Evolutionary conservation across 2,797 vertebrate species (phyloP), one percentile per base, ranked within the genome.

Genomic region (Phoeniculus purpureus): DNA sequence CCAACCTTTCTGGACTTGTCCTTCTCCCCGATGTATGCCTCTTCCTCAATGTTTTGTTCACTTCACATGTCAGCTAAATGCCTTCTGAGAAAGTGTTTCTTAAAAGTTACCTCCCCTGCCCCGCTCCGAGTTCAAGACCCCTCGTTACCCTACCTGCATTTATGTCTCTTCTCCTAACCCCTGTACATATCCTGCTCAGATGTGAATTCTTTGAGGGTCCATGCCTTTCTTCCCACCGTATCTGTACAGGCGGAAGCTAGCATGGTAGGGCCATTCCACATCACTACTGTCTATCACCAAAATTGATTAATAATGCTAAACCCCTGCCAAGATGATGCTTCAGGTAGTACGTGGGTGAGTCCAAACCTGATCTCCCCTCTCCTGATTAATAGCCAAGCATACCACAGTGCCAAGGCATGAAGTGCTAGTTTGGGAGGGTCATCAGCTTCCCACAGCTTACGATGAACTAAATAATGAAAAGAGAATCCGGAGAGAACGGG

Each of bases 241-340:
- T 22, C 23, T 37, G 5, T 23, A 27, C 2, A 58, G 31, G 25
- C 2, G 54, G 34, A 32, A 43, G 4, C 7, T 48, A 48, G 37
- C 22, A 55, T 3, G 25, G 9, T 31, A 10, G 23, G 19, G 20
- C 54, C 48, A 51, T 67, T 56, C 15, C 5, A 47, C 52, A 23
- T 18, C 54, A 29, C 43, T 56, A 31, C 27, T 18, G 17, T 22
- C 27, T 7, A 58, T 15, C 32, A 65, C 16, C 19, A 78, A 68
- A 76, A 81, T 5, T 54, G 52, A 71, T 27, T 72, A 25, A 70
- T 29, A 59, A 50, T 18, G 43, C 37, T 62, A 73, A 73, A 31
- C 10, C 14, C 4, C 16, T 59, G n/a, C 19, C 0, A 1, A 77
- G 20, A 43, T 15, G 20, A 32, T 7, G 7, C 3, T 70, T 8